Evolutionary conservation across 2,888 invertebrate species (phyloP).

Genomic region (Noctua comes): DNA sequence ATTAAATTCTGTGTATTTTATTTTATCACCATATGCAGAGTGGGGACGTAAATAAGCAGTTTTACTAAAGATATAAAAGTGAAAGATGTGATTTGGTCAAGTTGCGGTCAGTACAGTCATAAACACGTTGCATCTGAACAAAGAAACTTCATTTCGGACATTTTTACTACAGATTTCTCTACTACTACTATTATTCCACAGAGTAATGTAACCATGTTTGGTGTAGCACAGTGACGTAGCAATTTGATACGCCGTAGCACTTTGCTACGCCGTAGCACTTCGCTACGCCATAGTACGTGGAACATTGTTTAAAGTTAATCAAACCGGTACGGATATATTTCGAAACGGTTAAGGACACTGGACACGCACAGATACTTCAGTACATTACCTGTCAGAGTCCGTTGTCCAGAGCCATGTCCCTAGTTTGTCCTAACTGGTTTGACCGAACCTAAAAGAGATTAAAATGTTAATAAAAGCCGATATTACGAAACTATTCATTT

Average conservation of each 20-base stretch:
- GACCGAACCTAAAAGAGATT: not conserved
- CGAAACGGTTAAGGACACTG: not conserved
- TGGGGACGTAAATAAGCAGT: constrained; percentile 29
- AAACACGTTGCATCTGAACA: constrained; percentile 16
- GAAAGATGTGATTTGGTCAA: constrained; percentile 20
- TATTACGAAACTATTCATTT: constrained; percentile 4
- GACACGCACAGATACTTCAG: not conserved
- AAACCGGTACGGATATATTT: not conserved
- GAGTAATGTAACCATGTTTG: not conserved
- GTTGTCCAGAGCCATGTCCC: not conserved
- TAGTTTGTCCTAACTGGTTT: not conserved
- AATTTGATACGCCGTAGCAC: constrained; percentile 30
- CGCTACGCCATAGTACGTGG: constrained; percentile 1
- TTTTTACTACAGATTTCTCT: constrained; percentile 2
- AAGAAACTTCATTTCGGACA: constrained; percentile 6
- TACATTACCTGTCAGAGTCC: not conserved
- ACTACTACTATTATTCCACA: not conserved
- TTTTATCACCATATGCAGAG: constrained; percentile 58
- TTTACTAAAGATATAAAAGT: constrained; percentile 44
- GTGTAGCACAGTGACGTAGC: constrained; percentile 12
- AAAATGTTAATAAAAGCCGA: not conserved
- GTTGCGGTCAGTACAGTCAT: constrained; percentile 5
- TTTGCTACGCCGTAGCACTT: constrained; percentile 22
- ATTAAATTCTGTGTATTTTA: constrained; percentile 56
- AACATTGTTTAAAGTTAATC: not conserved